Base-by-base conservation (phyloP, 2,888 invertebrate genomes). In the Mimachlamys varia region DNA sequence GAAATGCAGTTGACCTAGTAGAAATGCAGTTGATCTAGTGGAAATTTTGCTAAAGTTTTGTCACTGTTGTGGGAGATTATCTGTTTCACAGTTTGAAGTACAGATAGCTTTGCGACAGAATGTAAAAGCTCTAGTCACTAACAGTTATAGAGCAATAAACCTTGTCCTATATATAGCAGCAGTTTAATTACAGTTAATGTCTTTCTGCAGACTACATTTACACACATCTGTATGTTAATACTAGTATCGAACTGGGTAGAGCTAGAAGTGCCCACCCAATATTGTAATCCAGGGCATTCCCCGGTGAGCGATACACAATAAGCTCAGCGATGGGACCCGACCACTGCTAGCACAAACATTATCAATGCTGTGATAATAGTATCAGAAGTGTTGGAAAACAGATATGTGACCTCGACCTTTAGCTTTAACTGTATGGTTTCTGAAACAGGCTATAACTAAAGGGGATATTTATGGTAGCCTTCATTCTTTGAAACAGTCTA, bases 371-470 rank as follows among this genome's bases (percentile, higher is more conserved):
- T 76, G 76, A 76, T 76, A 76, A 76, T 76, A 76, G 88, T 49
- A 37, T 89, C 19, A 22, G 44, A 87, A 53, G 89, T 76, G 50
- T 49, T 50, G 53, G 88, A 88, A 50, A 50, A 88, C 88, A 50
- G 49, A 50, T 88, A 53, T 88, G n/a, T 50, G 49, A 27, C 50
- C 88, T 88, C 38, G n/a, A 88, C 53, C 27, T 88, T 53, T n/a
- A 88, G 53, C 53, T 12, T 88, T 88, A 10, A 13, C 38, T n/a
- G 17, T 15, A 50, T 5, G 7, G 17, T 88, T 53, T 50, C 22
- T 44, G 88, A 53, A 88, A 88, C 53, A 44, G 49, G 27, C 53
- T 88, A 88, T 88, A 50, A 53, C 49, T 88, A 22, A 4, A 17
- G 38, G 37, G 88, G 19, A 50, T 88, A 53, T 88, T n/a, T 88